Evolutionary conservation across 2,113 vertebrate genomes (phyloP), one percentile per base, ranked within the genome.

Genomic region (Coptodon rendalli): DNA sequence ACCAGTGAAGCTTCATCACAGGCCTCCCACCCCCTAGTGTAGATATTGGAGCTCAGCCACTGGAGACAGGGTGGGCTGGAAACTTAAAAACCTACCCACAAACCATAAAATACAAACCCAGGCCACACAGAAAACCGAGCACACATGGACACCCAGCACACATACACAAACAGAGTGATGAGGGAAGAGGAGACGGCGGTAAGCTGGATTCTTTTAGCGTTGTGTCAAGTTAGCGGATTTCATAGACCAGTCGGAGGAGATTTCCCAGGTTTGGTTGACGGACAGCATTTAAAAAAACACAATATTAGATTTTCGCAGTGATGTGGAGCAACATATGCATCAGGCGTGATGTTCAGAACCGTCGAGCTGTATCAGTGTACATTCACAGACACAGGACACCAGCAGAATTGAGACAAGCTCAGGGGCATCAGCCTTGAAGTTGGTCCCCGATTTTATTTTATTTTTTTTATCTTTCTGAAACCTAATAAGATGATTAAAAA

Each of bases 1-100:
- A 40, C 45, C 81, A 84, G 82, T 3, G 48, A 85, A 87, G 91
- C 66, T 87, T 68, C 34, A 34, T 89, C 80, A 63, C 83, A 81
- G 85, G 27, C n/a, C 40, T 19, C 11, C 22, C 36, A 40, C 82
- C 22, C 27, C 48, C 79, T 38, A 10, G 84, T 43, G 73, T 52
- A 81, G 81, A 82, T 27, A 45, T 80, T 17, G 24, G 82, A 63
- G 52, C 45, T 31, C 45, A 50, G 73, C 73, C 73, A 78, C 45
- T 78, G 73, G 73, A 52, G 61, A 22, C 85, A 52, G 83, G 80
- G 85, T 89, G 82, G 84, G 85, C 91, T 66, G 13, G 19, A 45
- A 61, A 79, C 10, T 89, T 38, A 68, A 12, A 71, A 54, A 38
- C 13, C 36, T 4, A 10, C 48, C 82, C 90, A 66, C 84, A 87